Conservation (phyloP, 2,113 vertebrate genomes). For the Pygoscelis adeliae region DNA sequence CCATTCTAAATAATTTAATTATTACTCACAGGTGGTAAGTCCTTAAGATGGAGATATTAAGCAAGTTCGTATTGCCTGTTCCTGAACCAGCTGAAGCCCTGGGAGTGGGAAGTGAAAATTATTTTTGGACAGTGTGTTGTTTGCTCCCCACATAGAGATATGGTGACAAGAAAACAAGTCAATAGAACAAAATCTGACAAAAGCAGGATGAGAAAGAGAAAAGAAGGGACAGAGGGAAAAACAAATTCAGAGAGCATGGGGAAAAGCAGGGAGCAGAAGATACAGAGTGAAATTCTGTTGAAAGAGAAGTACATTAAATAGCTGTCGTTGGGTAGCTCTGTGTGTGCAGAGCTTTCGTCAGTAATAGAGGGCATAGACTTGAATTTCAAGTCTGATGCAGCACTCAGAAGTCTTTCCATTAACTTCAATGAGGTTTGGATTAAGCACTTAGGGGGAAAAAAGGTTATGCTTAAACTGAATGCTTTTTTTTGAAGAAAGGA, state of each 20-base stretch:
- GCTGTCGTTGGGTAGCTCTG: not conserved
- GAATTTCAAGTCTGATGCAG: not conserved
- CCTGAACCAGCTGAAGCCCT: not conserved
- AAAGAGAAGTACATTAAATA: not conserved
- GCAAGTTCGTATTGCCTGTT: not conserved
- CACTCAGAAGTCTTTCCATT: not conserved
- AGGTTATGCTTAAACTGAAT: not conserved
- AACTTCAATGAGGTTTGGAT: constrained; percentile 12
- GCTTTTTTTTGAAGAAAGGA: not conserved
- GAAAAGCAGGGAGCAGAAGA: not conserved
- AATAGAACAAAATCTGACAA: not conserved
- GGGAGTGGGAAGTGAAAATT: not conserved
- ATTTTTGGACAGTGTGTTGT: not conserved
- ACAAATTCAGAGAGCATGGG: not conserved
- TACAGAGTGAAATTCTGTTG: not conserved
- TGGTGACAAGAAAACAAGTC: not conserved
- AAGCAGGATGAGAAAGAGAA: not conserved
- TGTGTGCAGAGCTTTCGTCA: not conserved
- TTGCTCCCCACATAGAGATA: not conserved
- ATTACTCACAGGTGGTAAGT: not conserved
- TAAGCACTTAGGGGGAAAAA: not conserved
- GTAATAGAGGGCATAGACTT: constrained; percentile 33
- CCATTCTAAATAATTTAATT: not conserved
- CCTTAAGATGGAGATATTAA: not conserved
- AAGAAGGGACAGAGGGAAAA: not conserved